Percentiles rank a stretch among this genome's conserved stretches.
phyloP scores from a whole-genome alignment of 2,797 vertebrate genomes.

The Sphaeramia orbicularis region DNA sequence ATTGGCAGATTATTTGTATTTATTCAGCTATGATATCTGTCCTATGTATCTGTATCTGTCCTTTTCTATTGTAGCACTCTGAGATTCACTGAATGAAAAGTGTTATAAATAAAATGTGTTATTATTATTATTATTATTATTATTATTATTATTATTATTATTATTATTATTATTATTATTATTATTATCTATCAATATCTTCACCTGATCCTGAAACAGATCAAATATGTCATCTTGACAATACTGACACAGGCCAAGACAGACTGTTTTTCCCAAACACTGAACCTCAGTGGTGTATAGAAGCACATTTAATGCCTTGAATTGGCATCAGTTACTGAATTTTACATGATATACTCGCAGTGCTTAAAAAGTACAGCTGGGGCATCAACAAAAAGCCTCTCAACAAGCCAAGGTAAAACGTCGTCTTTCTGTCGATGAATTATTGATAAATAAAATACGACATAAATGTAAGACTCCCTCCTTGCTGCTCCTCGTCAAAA shows the following conservation, averaged over 20 bases:
- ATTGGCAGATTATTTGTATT: too few species aligned
- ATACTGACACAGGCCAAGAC: conserved; percentile 12
- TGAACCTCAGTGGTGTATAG: conserved; percentile 19
- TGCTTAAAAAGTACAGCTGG: conserved; percentile 40
- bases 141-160: too few species aligned
- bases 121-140: too few species aligned
- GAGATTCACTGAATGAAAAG: too few species aligned
- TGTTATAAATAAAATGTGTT: too few species aligned
- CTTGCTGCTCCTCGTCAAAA: conserved; percentile 64
- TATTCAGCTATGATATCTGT: too few species aligned
- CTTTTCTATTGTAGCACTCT: too few species aligned
- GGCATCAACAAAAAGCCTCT: conserved; percentile 48
- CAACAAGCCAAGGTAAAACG: conserved; percentile 44
- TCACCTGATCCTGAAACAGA: conserved; percentile 11
- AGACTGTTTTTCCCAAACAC: conserved; percentile 13
- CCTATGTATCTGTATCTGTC: too few species aligned
- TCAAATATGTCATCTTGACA: conserved; percentile 35
- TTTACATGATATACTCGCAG: conserved; percentile 31
- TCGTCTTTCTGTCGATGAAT: conserved; percentile 61
- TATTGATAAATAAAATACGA: conserved; percentile 77
- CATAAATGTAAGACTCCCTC: conserved; percentile 25
- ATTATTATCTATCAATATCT: conserved; percentile 11
- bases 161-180: too few species aligned
- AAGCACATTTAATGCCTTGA: conserved; percentile 58
- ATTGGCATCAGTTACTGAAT: conserved; percentile 42